Conservation (phyloP, 2,113 vertebrate species). For the Rhipidura dahli region DNA sequence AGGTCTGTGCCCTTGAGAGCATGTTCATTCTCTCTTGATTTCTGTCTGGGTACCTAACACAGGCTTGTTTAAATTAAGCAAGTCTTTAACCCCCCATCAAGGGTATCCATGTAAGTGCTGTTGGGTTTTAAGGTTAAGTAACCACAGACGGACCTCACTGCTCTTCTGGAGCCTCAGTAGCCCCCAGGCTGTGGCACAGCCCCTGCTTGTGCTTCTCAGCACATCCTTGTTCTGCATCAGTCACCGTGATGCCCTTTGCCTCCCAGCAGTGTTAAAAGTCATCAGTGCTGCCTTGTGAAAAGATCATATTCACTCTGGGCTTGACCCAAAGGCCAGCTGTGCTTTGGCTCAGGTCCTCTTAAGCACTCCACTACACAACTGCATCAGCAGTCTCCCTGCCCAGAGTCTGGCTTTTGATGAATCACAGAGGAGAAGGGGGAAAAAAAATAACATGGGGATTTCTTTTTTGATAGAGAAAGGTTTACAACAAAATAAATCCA, state of each 20-base stretch:
- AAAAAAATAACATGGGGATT: neutral
- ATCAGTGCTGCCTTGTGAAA: neutral
- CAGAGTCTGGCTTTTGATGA: neutral
- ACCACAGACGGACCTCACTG: neutral
- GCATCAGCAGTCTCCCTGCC: neutral
- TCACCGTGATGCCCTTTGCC: neutral
- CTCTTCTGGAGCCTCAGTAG: neutral
- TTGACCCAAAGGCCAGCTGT: constrained; percentile 14
- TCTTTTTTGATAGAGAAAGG: constrained; percentile 9
- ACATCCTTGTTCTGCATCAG: neutral
- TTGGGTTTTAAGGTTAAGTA: constrained; percentile 42
- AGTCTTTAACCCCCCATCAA: constrained; percentile 15
- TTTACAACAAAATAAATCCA: constrained; percentile 62
- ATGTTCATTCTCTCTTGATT: neutral
- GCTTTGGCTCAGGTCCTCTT: neutral
- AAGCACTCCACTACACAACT: neutral
- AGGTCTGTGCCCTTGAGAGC: neutral
- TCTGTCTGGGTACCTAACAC: neutral
- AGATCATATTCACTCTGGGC: neutral
- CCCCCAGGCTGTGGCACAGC: neutral
- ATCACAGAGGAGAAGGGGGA: neutral
- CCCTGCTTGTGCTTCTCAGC: neutral
- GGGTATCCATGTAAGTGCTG: neutral
- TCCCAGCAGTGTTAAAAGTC: neutral
- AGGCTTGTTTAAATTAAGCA: neutral